These are phyloP conservation scores for Cryptophagus acutangulus DNA, from an alignment of 2,888 invertebrate species.

Conservation along the genomic window DNA sequence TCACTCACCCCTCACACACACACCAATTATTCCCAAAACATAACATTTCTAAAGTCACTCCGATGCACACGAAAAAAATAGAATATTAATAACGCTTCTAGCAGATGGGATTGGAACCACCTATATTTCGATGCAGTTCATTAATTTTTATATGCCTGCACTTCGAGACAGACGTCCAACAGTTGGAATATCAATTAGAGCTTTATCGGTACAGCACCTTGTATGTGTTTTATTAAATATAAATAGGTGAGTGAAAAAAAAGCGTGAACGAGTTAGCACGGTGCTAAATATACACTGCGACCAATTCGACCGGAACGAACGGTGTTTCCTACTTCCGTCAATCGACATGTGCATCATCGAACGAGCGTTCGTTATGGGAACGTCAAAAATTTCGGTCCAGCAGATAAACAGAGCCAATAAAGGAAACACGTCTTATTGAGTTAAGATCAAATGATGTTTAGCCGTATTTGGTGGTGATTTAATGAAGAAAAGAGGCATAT, in stretches of 20 bases:
- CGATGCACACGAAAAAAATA: not conserved
- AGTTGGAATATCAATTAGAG: conserved; percentile 40
- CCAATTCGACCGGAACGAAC: conserved; percentile 32
- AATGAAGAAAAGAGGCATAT: conserved; percentile 9
- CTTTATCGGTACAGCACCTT: conserved; percentile 30
- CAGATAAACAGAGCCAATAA: conserved; percentile 6
- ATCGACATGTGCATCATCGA: conserved; percentile 34
- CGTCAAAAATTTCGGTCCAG: conserved; percentile 17
- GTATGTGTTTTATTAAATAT: conserved; percentile 38
- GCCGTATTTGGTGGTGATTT: too few species aligned
- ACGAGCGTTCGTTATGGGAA: too few species aligned
- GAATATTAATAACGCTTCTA: not conserved
- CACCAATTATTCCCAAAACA: not conserved
- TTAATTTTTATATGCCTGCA: conserved; percentile 32
- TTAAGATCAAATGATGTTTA: too few species aligned
- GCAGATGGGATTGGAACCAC: too few species aligned
- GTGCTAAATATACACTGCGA: conserved; percentile 32
- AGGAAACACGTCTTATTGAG: too few species aligned
- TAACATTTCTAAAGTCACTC: not conserved
- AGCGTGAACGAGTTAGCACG: conserved; percentile 34
- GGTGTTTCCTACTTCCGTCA: conserved; percentile 38
- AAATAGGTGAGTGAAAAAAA: conserved; percentile 37
- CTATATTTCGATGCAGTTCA: too few species aligned
- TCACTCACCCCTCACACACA: not conserved
- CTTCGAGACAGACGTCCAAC: too few species aligned